Base-by-base conservation (phyloP, 2,113 vertebrate genomes). In the Sceloporus tristichus region DNA sequence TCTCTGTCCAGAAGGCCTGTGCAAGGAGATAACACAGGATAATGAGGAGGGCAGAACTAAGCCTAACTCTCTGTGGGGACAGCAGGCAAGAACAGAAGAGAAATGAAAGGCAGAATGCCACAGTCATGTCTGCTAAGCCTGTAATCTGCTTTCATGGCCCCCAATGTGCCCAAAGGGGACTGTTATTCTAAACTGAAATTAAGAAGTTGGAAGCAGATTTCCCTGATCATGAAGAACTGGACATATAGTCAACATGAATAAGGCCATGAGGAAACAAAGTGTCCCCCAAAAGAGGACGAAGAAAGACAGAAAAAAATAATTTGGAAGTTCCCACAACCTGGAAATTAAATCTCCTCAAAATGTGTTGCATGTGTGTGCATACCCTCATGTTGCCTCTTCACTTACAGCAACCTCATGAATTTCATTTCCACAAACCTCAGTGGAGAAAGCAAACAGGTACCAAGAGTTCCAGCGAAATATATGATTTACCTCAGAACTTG, bases 21-120 rank as follows among this genome's bases (percentile, higher is more conserved):
- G 38, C n/a, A 84, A 77, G 65, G 48, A 78, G 34, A 84, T 78
- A 84, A 88, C 40, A 66, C 27, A 48, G 73, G 18, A 73, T 48
- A 73, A 56, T 38, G 19, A 38, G 38, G 48, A 21, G 82, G 70
- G 48, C 23, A 81, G 25, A 53, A 71, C 68, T n/a, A 81, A 87
- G 38, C 25, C 78, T 38, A 6, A 42, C 5, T 19, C 77, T 42
- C 77, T 71, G n/a, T 34, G 23, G 48, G 71, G 48, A 79, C 34
- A 56, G 27, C 42, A 86, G 42, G 2, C 5, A 66, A 56, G 29
- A 75, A 76, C 21, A 76, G 71, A 54, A 75, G 73, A 87, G 21
- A 16, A 34, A 85, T 59, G 54, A 59, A 85, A 78, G 38, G 59
- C 27, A 73, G 23, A 84, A 14, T 29, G 10, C 29, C 74, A 19